Percentiles rank a stretch among this genome's conserved stretches.
These are phyloP conservation scores for Gnathonemus echidnorhynchus DNA, from an alignment of 2,113 vertebrate genomes.

Conservation along the genomic window DNA sequence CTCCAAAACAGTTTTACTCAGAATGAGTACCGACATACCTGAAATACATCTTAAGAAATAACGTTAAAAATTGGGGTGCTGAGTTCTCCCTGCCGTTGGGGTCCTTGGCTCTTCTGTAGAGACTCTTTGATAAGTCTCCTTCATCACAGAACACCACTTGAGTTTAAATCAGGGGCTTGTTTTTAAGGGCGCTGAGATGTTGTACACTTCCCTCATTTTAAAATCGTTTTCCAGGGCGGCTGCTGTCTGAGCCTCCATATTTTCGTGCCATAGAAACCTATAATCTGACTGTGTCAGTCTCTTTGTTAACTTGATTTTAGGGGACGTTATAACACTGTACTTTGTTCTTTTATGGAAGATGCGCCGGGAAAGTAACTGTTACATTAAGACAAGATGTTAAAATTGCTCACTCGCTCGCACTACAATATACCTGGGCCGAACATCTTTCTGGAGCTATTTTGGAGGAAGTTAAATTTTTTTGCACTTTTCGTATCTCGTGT, in stretches of 20 bases:
- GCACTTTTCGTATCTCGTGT: not conserved
- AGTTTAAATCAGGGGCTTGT: constrained; percentile 3
- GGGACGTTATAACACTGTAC: not conserved
- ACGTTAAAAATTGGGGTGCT: not conserved
- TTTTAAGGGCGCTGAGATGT: not conserved
- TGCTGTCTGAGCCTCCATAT: not conserved
- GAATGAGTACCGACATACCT: not conserved
- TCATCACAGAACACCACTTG: constrained; percentile 9
- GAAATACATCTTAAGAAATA: not conserved
- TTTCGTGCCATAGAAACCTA: not conserved
- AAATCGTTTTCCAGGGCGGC: not conserved
- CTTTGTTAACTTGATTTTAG: constrained; percentile 15
- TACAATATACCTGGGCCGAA: constrained; percentile 13
- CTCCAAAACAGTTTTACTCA: not conserved
- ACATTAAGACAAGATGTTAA: not conserved
- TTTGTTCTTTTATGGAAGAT: not conserved
- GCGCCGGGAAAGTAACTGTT: not conserved
- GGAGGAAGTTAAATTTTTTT: not conserved
- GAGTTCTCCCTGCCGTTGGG: not conserved
- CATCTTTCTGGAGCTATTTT: constrained; percentile 24
- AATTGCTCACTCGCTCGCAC: not conserved
- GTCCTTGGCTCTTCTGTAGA: not conserved
- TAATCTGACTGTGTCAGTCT: not conserved
- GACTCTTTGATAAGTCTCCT: constrained; percentile 1
- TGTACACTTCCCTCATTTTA: constrained; percentile 15